phyloP scores from a whole-genome alignment of 2,888 invertebrate genomes.

The Eupeodes latifasciatus region DNA sequence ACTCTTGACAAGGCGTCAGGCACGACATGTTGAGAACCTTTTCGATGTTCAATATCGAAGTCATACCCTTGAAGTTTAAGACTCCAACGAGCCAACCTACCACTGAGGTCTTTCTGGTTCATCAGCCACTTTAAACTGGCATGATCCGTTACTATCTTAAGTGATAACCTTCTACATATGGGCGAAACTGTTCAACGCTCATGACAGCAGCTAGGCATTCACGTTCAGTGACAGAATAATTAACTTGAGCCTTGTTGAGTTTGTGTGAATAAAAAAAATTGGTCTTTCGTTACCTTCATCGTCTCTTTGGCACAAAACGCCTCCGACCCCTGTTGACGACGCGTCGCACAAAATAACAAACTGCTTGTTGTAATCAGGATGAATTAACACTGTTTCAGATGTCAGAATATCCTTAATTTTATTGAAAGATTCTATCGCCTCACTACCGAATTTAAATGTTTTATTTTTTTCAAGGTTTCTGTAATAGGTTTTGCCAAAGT shows the following conservation, averaged over 20 bases:
- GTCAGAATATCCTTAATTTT: constrained; percentile 22
- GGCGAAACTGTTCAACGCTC: constrained; percentile 45
- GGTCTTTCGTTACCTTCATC: constrained; percentile 29
- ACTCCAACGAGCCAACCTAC: constrained; percentile 71
- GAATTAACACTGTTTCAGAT: constrained; percentile 6
- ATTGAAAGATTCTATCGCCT: not conserved
- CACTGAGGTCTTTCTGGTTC: constrained; percentile 77
- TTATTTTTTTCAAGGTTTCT: constrained; percentile 5
- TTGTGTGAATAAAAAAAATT: constrained; percentile 35
- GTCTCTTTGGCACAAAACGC: constrained; percentile 46
- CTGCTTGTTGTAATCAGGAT: constrained; percentile 18
- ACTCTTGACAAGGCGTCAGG: constrained; percentile 26
- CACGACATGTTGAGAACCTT: constrained; percentile 27
- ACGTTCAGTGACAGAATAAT: constrained; percentile 19
- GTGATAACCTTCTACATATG: constrained; percentile 57
- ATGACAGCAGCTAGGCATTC: constrained; percentile 15
- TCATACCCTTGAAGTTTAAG: constrained; percentile 28
- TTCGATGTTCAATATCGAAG: constrained; percentile 35
- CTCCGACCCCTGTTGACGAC: constrained; percentile 21
- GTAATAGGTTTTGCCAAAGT: constrained; percentile 49
- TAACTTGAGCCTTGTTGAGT: constrained; percentile 47
- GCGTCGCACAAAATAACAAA: constrained; percentile 46
- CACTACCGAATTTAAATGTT: not conserved
- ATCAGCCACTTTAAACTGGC: constrained; percentile 76
- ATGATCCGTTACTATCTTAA: constrained; percentile 1